A percentile compares a stretch with the other conserved stretches of the same genome.
Evolutionary conservation across 2,888 invertebrate genomes (phyloP).

Genomic region (Heliconius erato): DNA sequence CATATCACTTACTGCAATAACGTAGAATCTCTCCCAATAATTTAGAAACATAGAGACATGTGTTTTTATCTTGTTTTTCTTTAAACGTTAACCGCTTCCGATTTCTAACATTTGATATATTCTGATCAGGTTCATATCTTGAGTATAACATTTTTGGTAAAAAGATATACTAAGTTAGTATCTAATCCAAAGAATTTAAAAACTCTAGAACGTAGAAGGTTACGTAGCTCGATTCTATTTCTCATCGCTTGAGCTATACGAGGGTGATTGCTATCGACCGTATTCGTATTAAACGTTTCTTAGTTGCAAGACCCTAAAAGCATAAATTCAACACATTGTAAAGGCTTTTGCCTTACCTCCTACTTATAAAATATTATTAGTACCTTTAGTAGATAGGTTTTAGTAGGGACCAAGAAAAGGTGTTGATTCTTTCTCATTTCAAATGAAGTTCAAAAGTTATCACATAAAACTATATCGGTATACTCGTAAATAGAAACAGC

Average conservation of each 20-base stretch:
- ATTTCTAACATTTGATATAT: not conserved
- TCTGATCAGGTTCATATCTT: not conserved
- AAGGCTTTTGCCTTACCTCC: too few species aligned
- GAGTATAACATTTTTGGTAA: not conserved
- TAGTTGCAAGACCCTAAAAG: not conserved
- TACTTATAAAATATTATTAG: too few species aligned
- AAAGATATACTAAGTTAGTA: not conserved
- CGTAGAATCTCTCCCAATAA: too few species aligned
- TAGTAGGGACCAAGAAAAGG: too few species aligned
- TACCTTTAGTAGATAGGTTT: too few species aligned
- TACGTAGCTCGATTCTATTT: not conserved
- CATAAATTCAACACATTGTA: not conserved
- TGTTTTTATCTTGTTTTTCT: too few species aligned
- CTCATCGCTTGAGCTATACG: constrained; percentile 1
- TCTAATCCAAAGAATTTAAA: not conserved
- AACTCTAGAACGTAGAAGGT: not conserved
- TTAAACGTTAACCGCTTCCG: too few species aligned
- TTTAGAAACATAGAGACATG: too few species aligned
- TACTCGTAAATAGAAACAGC: not conserved
- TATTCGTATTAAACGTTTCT: not conserved
- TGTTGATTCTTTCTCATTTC: too few species aligned
- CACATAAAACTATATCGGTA: too few species aligned
- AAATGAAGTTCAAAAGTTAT: too few species aligned
- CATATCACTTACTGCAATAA: too few species aligned
- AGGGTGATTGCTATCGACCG: constrained; percentile 5